phyloP scores from a whole-genome alignment of 2,888 invertebrate species.

The Drosophila acutilabella region DNA sequence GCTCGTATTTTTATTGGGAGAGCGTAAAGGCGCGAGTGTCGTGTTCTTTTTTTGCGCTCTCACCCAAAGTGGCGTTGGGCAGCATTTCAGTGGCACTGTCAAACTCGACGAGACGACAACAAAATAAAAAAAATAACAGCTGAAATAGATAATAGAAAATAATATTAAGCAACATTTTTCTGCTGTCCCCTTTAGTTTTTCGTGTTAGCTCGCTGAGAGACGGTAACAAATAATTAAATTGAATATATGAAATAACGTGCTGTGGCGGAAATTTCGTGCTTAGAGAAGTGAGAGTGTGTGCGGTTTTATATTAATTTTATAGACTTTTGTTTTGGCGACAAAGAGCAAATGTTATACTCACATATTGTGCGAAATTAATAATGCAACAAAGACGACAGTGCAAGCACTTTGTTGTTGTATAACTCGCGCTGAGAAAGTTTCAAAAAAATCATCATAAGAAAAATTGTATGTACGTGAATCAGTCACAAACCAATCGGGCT shows the following conservation, averaged over 20 bases:
- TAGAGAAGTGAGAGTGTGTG: slow-evolving; percentile 1
- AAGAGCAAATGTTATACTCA: slow-evolving; percentile 9
- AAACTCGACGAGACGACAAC: slow-evolving; percentile 66
- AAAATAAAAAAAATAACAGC: slow-evolving; percentile 32
- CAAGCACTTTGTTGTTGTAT: slow-evolving; percentile 13
- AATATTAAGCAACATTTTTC: slow-evolving; percentile 39
- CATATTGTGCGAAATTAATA: slow-evolving; percentile 27
- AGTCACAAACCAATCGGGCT: slow-evolving; percentile 3
- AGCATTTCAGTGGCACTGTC: slow-evolving; percentile 54
- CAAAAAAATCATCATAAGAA: slow-evolving; percentile 14
- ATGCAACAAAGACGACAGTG: background rate
- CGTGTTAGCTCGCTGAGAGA: slow-evolving; percentile 11
- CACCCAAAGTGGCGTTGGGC: slow-evolving; percentile 12
- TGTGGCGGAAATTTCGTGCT: slow-evolving; percentile 20
- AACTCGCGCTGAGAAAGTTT: slow-evolving; percentile 2
- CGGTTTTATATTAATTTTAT: slow-evolving; percentile 29
- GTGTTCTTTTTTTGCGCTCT: slow-evolving; percentile 8
- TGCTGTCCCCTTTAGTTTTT: background rate
- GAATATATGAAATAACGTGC: slow-evolving; percentile 17
- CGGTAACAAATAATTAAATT: slow-evolving; percentile 7
- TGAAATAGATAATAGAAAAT: slow-evolving; percentile 48
- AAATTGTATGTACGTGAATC: background rate
- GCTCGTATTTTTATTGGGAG: background rate
- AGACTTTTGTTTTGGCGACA: slow-evolving; percentile 20
- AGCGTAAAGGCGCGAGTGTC: background rate